Base-by-base conservation (phyloP, 2,888 invertebrate species). In the Minunthozetes semirufus region DNA sequence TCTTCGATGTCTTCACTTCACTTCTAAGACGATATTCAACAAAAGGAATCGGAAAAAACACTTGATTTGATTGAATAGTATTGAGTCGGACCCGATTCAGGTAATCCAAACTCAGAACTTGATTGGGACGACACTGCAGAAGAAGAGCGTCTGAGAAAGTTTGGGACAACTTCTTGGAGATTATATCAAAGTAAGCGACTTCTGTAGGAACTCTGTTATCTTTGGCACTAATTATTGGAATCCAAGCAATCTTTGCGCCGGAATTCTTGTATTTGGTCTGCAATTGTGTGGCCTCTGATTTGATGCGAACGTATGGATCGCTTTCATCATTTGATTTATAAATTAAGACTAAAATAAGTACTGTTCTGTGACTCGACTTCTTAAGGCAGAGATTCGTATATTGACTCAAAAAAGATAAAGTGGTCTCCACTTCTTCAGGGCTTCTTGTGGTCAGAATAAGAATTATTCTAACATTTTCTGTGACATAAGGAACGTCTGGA, bases 81-180 rank as follows among this genome's bases (percentile, higher is more conserved):
- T 96, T 97, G 92, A 98, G 94, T 76, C 96, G 88, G 15, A 94
- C 91, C 81, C 96, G 86, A 82, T 98, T 97, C 66, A 97, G 86
- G 84, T 93, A 95, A 82, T 95, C 94, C 68, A 88, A 84, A 80
- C 88, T 88, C 79, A 92, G 86, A 80, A 89, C 89, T 81, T 89
- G 87, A 79, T 88, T 86, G 63, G 88, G 87, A 78, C 88, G 87
- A 56, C 87, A 86, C 78, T 91, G 83, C 77, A 93, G 84, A 76
- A 93, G 83, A 11, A 94, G 84, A 80, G 89, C 88, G 77, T 93
- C 92, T 5, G 38, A 46, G 27, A 70, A 73, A 11, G 17, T 50
- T 0, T 88, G 83, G 3, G 89, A 86, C 77, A 91, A 86, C 82
- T 90, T 90, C 77, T 87, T 87, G 73, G 89, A 81, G 0, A 89